phyloP scores from a whole-genome alignment of 2,888 invertebrate species.

The Sipha maydis region DNA sequence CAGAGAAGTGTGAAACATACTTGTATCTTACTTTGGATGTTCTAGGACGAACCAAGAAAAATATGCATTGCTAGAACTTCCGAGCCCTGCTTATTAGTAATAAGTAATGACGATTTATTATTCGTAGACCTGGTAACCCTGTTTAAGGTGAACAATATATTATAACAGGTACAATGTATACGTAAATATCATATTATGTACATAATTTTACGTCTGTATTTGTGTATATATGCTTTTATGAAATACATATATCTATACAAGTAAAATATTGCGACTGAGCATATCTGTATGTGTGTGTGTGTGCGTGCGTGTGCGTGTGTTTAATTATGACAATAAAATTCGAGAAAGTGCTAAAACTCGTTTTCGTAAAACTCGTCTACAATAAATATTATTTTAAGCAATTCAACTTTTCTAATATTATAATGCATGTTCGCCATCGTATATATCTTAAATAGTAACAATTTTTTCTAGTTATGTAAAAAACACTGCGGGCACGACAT shows the following conservation, averaged over 20 bases:
- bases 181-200: not conserved
- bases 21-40: too few relatives aligned
- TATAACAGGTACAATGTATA: not conserved
- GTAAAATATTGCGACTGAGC: not conserved
- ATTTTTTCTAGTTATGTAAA: not conserved
- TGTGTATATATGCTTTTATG: too few relatives aligned
- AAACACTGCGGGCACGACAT: not conserved
- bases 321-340: constrained; percentile 20
- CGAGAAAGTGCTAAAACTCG: constrained; percentile 38
- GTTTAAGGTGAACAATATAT: not conserved
- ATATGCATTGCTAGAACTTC: too few relatives aligned
- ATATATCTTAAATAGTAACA: not conserved
- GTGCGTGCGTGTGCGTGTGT: not conserved
- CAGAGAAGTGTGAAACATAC: too few relatives aligned
- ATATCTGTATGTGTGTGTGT: not conserved
- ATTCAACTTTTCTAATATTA: not conserved
- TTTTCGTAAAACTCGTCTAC: not conserved
- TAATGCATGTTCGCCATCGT: not conserved
- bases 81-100: too few relatives aligned
- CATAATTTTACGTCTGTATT: not conserved
- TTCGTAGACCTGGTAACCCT: not conserved
- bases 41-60: too few relatives aligned
- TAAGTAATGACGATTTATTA: not conserved
- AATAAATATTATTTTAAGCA: not conserved
- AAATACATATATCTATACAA: too few relatives aligned